A percentile compares a stretch with the other conserved stretches of the same genome.
Evolutionary conservation across 2,888 invertebrate genomes (phyloP).

Genomic region (Lasioglossum lativentre): DNA sequence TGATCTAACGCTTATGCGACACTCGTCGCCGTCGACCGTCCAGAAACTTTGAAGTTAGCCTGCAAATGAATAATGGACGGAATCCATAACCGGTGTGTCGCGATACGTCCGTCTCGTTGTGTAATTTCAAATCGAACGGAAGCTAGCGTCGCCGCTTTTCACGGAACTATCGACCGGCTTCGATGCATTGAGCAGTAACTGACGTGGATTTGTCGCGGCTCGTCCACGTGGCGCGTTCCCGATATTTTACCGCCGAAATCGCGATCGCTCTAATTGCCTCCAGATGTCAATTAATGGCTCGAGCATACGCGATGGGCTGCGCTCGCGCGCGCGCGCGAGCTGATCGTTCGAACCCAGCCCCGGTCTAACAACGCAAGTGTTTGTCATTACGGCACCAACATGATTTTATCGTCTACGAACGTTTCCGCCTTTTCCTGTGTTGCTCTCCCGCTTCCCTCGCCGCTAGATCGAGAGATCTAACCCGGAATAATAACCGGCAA

Average conservation of each 20-base stretch:
- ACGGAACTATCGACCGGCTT: slow-evolving; percentile 65
- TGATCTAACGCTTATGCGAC: neutral
- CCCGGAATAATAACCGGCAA: slow-evolving; percentile 1
- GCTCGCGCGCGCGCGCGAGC: slow-evolving; percentile 77
- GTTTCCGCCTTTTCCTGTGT: slow-evolving; percentile 23
- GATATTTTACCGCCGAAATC: slow-evolving; percentile 79
- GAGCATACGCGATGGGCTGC: slow-evolving; percentile 79
- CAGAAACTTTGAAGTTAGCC: slow-evolving; percentile 4
- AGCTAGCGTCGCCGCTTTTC: slow-evolving; percentile 44
- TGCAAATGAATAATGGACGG: neutral
- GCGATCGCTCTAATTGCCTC: slow-evolving; percentile 80
- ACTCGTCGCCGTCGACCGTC: neutral
- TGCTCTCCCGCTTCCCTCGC: neutral
- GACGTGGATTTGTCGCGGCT: slow-evolving; percentile 65
- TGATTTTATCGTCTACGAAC: slow-evolving; percentile 69
- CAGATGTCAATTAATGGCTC: slow-evolving; percentile 83
- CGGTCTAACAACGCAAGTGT: slow-evolving; percentile 78
- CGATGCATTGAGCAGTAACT: slow-evolving; percentile 64
- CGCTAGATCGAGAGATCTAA: neutral
- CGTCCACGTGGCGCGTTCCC: slow-evolving; percentile 31
- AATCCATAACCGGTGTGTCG: slow-evolving; percentile 9
- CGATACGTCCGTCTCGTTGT: slow-evolving; percentile 33
- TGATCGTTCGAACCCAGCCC: slow-evolving; percentile 50
- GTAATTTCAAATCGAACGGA: slow-evolving; percentile 43
- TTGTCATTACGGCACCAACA: slow-evolving; percentile 80